These are phyloP conservation scores for Bovichtus variegatus DNA, from an alignment of 2,797 vertebrate genomes.

Conservation along the genomic window DNA sequence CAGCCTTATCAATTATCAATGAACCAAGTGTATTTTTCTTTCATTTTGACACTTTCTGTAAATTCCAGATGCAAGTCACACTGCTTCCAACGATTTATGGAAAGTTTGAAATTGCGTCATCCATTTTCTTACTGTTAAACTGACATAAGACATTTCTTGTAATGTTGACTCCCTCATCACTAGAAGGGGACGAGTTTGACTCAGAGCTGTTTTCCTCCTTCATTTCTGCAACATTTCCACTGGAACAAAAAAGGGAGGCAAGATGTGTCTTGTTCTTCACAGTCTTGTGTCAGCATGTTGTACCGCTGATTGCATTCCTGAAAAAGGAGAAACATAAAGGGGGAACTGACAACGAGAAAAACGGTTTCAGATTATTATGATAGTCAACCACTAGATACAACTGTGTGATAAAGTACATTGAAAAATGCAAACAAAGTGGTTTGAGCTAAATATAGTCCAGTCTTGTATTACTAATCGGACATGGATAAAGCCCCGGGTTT, in stretches of 20 bases:
- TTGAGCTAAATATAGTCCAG: conserved; percentile 22
- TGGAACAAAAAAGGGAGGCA: conserved; percentile 41
- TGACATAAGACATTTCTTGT: background rate
- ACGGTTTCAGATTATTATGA: background rate
- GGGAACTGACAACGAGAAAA: conserved; percentile 20
- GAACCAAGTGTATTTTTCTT: background rate
- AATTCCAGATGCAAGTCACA: conserved; percentile 30
- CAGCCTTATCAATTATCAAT: background rate
- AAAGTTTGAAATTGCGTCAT: conserved; percentile 24
- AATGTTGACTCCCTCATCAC: background rate
- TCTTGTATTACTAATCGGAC: conserved; percentile 10
- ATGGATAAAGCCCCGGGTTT: conserved; percentile 15
- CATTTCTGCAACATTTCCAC: conserved; percentile 10
- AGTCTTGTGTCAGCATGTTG: conserved; percentile 72
- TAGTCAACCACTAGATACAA: background rate
- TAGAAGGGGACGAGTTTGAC: conserved; percentile 1
- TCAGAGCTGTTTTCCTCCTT: conserved; percentile 1
- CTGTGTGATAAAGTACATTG: background rate
- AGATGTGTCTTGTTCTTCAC: conserved; percentile 67
- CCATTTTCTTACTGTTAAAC: background rate
- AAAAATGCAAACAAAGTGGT: conserved; percentile 24
- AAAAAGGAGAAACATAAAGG: conserved; percentile 16
- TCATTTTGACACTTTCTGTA: background rate
- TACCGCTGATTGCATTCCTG: conserved; percentile 51
- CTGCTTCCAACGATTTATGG: background rate